Percentiles rank a stretch among this genome's conserved stretches.
phyloP scores from a whole-genome alignment of 2,113 vertebrate genomes.

The Oncorhynchus tshawytscha region DNA sequence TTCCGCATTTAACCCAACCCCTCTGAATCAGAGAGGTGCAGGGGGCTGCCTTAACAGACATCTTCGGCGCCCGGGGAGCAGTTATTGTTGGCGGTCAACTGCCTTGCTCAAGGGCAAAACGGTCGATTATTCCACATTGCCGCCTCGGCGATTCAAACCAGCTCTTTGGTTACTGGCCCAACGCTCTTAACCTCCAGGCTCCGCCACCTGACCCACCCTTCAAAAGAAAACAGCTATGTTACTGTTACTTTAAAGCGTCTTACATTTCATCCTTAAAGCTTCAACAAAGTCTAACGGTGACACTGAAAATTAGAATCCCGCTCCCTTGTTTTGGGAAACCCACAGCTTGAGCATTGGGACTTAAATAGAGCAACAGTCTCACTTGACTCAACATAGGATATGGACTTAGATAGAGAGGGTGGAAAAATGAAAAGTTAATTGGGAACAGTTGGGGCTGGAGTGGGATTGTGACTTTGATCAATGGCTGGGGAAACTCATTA shows the following conservation, averaged over 20 bases:
- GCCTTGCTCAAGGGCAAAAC: too few relatives aligned
- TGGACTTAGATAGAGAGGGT: constrained; percentile 19
- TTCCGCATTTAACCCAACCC: too few relatives aligned
- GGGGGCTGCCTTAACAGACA: too few relatives aligned
- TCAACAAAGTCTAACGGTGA: not conserved
- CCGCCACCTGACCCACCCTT: not conserved
- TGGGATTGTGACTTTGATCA: constrained; percentile 77
- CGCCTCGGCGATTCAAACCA: too few relatives aligned
- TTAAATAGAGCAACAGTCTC: constrained; percentile 37
- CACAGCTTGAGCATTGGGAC: constrained; percentile 3
- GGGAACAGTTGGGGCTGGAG: constrained; percentile 58
- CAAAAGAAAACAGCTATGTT: not conserved
- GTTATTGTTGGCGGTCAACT: too few relatives aligned
- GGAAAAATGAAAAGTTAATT: constrained; percentile 50
- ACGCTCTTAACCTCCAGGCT: too few relatives aligned
- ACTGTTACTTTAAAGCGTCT: not conserved
- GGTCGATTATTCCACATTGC: too few relatives aligned
- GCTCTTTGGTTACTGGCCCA: too few relatives aligned
- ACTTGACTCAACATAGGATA: constrained; percentile 21
- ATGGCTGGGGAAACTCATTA: constrained; percentile 78
- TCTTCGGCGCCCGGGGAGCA: too few relatives aligned
- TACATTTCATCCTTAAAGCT: not conserved
- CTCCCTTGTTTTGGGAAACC: constrained; percentile 7
- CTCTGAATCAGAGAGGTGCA: too few relatives aligned
- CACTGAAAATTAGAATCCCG: constrained; percentile 10